Percentiles rank a stretch among this genome's conserved stretches.
phyloP scores from a whole-genome alignment of 2,797 vertebrate genomes.

The Mormyrus hasselquistii region DNA sequence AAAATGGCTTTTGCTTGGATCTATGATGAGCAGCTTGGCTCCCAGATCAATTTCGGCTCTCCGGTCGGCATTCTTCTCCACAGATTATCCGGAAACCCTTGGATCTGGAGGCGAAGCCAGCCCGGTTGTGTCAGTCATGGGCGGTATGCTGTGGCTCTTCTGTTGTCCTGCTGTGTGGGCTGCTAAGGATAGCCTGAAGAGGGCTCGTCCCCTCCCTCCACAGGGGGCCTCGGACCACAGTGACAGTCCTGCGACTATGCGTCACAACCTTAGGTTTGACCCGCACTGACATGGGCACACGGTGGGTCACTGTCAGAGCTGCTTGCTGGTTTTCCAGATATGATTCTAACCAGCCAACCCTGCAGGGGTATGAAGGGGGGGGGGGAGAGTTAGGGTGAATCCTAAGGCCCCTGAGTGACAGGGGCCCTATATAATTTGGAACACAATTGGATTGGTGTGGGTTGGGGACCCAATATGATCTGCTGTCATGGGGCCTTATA shows the following conservation, averaged over 20 bases:
- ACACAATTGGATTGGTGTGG: not conserved
- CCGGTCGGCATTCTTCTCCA: not conserved
- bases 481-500: not conserved
- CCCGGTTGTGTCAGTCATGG: not conserved
- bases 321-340: not conserved
- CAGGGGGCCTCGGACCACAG: not conserved
- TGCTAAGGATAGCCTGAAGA: not conserved
- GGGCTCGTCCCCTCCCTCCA: not conserved
- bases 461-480: not conserved
- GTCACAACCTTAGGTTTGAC: not conserved
- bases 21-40: not conserved
- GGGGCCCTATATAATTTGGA: not conserved
- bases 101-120: not conserved
- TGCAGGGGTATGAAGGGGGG: not conserved
- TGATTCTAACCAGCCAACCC: not conserved
- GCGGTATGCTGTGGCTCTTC: not conserved
- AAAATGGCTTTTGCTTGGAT: constrained; percentile 49
- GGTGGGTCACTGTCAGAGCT: not conserved
- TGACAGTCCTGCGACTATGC: not conserved
- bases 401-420: not conserved
- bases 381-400: not conserved
- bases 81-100: not conserved
- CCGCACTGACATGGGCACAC: not conserved
- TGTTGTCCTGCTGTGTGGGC: not conserved
- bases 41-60: not conserved